Evolutionary conservation across 2,888 invertebrate species (phyloP).

Genomic region (Seira musarum): DNA sequence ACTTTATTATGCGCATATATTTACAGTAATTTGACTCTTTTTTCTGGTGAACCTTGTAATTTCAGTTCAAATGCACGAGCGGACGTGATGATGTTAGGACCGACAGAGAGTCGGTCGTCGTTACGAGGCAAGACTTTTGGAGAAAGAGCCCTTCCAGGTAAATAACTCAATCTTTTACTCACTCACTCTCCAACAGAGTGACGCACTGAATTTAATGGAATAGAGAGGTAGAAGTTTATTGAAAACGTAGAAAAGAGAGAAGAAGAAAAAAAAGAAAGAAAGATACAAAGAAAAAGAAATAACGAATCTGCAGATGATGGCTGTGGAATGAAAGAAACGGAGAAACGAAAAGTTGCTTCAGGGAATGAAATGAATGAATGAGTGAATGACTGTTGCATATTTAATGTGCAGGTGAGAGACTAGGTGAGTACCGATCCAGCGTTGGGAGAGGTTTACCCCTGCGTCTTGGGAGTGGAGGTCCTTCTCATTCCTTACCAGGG

Average conservation of each 20-base stretch:
- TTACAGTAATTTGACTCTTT: constrained; percentile 57
- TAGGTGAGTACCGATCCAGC: constrained; percentile 70
- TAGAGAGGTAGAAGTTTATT: constrained; percentile 44
- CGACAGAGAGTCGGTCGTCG: constrained; percentile 69
- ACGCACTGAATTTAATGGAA: constrained; percentile 50
- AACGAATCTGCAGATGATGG: neutral
- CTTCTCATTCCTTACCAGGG: constrained; percentile 69
- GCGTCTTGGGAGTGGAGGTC: constrained; percentile 67
- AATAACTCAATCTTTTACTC: constrained; percentile 57
- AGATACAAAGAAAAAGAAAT: constrained; percentile 18
- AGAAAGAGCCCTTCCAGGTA: constrained; percentile 70
- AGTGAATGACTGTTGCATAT: constrained; percentile 61
- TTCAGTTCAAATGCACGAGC: constrained; percentile 69
- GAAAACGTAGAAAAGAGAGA: constrained; percentile 34
- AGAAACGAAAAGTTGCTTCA: neutral
- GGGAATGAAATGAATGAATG: constrained; percentile 11
- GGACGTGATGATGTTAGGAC: constrained; percentile 70
- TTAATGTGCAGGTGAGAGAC: constrained; percentile 69
- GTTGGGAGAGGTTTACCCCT: constrained; percentile 69
- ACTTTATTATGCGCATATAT: constrained; percentile 62
- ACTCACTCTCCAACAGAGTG: constrained; percentile 9
- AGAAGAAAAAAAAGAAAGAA: constrained; percentile 8
- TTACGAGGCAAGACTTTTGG: constrained; percentile 70
- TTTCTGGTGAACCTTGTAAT: constrained; percentile 49
- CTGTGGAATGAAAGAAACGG: constrained; percentile 11